Evolutionary conservation across 2,797 vertebrate genomes (phyloP), one percentile per base, ranked within the genome.

Genomic region (Echiichthys vipera): DNA sequence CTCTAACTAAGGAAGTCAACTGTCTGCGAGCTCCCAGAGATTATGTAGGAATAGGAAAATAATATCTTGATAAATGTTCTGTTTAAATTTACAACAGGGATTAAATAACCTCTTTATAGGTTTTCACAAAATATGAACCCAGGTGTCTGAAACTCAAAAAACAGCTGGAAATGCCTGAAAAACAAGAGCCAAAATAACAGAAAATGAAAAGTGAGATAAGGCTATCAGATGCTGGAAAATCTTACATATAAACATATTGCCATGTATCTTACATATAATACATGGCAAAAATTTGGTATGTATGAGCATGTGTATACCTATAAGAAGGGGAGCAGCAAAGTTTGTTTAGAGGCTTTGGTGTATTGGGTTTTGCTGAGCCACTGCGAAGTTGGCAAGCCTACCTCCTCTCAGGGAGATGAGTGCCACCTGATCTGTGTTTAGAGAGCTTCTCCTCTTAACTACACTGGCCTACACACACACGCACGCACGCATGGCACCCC

Each of bases 381-480:
- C 15, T 20, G 57, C 49, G 6, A 59, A 37, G 46, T 68, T 85
- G 78, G 68, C 73, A 83, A 40, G 39, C 22, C 74, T 18, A 66
- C 73, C 75, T 78, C 75, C 78, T 78, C 77, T 89, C 30, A 74
- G 80, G 71, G 73, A 88, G 68, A 86, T 70, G 69, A 89, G 77
- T 3, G 73, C 84, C 84, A 92, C 86, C 88, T 74, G 91, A 93
- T 92, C 89, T 72, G 71, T 88, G 79, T 79, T 86, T 76, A 71
- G 71, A 82, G 64, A 77, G 74, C 81, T 27, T 78, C 85, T 83
- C 79, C 80, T 85, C 84, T 92, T 92, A 90, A 88, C 75, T 89
- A 91, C 89, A 81, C 81, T 49, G 72, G 53, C 42, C 36, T 14
- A 39, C 37, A 39, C 37, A 8, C 15, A 40, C 39, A 8, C 39